Conservation (phyloP, 1,140 invertebrate species). For the Drosophila punjabiensis region DNA sequence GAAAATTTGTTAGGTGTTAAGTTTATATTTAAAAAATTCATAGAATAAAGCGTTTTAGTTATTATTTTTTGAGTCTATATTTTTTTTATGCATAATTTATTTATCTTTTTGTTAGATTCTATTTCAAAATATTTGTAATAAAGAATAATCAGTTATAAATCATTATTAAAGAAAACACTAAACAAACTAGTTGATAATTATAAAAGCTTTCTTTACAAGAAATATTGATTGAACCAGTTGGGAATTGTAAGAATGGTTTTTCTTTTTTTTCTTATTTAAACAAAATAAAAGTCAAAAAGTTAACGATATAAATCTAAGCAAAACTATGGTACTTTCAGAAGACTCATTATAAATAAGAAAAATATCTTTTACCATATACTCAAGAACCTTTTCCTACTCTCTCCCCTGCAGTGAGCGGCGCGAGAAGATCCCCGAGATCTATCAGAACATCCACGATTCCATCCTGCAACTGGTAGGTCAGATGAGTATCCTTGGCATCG, state of each 20-base stretch:
- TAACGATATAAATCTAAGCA: too few relatives aligned
- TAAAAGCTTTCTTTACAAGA: background rate
- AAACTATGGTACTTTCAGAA: too few relatives aligned
- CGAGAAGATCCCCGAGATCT: slow-evolving; percentile 88
- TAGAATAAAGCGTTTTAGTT: background rate
- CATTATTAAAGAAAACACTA: background rate
- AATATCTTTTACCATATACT: background rate
- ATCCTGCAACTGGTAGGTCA: slow-evolving; percentile 88
- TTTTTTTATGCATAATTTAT: too few relatives aligned
- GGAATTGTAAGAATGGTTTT: background rate
- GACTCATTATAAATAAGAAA: too few relatives aligned
- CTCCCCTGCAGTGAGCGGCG: slow-evolving; percentile 86
- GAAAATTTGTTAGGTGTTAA: too few relatives aligned
- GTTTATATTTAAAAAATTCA: background rate
- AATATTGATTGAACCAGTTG: background rate
- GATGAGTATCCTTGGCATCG: slow-evolving; percentile 86
- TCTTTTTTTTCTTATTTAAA: too few relatives aligned
- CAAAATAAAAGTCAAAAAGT: too few relatives aligned
- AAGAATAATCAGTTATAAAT: background rate
- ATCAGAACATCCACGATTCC: slow-evolving; percentile 89
- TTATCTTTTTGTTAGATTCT: background rate
- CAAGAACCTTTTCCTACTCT: background rate
- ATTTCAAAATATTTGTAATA: background rate
- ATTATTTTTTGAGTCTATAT: background rate
- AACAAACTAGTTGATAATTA: background rate